Percentiles rank a stretch among this genome's conserved stretches.
Evolutionary conservation across 2,888 invertebrate species (phyloP).

Genomic region (Drosophila robusta): DNA sequence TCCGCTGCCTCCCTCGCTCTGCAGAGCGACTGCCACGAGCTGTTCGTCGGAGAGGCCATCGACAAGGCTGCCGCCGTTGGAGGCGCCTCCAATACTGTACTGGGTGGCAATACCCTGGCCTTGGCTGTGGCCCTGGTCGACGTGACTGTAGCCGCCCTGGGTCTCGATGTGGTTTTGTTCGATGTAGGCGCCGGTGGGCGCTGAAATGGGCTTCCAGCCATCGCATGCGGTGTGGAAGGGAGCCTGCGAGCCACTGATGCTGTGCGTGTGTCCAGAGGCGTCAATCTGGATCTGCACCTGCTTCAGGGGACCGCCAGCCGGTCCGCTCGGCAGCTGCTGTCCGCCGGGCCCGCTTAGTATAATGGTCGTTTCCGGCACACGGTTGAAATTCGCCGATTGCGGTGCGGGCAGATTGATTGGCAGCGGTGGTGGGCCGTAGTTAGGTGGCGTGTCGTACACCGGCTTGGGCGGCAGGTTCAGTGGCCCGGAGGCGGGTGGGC

Average conservation of each 20-base stretch:
- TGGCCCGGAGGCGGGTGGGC: conserved; percentile 81
- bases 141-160: conserved; percentile 82
- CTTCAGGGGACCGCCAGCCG: conserved; percentile 87
- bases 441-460: conserved; percentile 84
- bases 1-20: conserved; percentile 57
- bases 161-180: conserved; percentile 82
- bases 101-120: conserved; percentile 43
- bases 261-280: conserved; percentile 78
- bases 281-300: conserved; percentile 85
- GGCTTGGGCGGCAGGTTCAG: conserved; percentile 83
- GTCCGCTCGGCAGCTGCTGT: conserved; percentile 86
- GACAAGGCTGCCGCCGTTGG: conserved; percentile 47
- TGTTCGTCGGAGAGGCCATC: conserved; percentile 83
- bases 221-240: conserved; percentile 87
- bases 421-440: conserved; percentile 84
- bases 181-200: conserved; percentile 85
- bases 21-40: conserved; percentile 83
- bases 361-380: conserved; percentile 73
- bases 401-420: conserved; percentile 78
- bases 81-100: conserved; percentile 40
- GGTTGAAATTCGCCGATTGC: conserved; percentile 60
- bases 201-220: conserved; percentile 94
- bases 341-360: conserved; percentile 57
- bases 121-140: conserved; percentile 58
- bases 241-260: conserved; percentile 79